A percentile compares a stretch with the other conserved stretches of the same genome.
These are phyloP conservation scores for Lophochroa leadbeateri DNA, from an alignment of 2,113 vertebrate species.

Conservation along the genomic window DNA sequence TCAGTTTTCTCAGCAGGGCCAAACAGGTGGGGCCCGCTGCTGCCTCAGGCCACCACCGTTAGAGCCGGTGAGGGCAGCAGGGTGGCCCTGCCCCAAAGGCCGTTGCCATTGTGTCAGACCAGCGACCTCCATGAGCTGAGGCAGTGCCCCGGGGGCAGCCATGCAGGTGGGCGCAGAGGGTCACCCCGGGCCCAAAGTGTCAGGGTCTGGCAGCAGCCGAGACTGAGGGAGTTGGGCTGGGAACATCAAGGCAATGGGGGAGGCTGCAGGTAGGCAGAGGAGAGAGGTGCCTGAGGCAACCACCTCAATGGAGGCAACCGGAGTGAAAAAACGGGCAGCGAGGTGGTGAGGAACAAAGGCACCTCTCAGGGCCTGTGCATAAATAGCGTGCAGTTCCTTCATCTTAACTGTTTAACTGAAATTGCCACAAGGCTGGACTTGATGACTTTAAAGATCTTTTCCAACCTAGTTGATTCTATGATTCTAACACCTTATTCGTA, in stretches of 20 bases:
- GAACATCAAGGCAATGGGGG: too few species aligned
- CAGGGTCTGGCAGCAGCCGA: background rate
- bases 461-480: background rate
- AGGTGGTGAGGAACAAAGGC: background rate
- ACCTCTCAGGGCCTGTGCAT: background rate
- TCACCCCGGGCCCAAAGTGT: accelerated
- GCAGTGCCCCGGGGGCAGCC: accelerated
- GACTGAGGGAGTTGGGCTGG: background rate
- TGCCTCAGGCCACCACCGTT: background rate
- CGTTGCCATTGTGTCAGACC: accelerated
- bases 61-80: accelerated
- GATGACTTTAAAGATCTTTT: background rate
- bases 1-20: background rate
- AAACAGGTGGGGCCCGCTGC: accelerated
- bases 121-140: background rate
- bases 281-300: background rate
- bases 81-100: background rate
- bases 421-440: background rate
- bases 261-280: accelerated
- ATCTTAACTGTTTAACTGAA: background rate
- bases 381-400: background rate
- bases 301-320: background rate
- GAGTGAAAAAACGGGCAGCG: background rate
- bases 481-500: background rate
- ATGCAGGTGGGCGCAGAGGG: slow-evolving; percentile 41